Evolutionary conservation across 1,140 invertebrate genomes (phyloP).

Genomic region (Lordiphosa mommai): DNA sequence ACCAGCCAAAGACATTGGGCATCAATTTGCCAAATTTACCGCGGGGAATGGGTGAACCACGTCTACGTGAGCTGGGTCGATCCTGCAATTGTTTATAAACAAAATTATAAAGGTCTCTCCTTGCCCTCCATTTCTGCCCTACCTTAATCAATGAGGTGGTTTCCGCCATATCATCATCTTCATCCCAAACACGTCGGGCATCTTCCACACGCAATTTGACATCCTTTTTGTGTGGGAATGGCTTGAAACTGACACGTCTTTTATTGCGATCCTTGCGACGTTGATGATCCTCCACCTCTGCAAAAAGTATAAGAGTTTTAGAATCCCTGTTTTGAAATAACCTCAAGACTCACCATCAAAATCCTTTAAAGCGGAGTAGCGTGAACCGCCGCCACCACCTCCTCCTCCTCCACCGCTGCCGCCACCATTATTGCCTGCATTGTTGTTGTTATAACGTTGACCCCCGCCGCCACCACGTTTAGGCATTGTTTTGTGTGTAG

Average conservation of each 20-base stretch:
- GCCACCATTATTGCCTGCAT: slow-evolving; percentile 34
- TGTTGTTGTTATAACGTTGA: slow-evolving; percentile 54
- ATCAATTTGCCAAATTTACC: slow-evolving; percentile 69
- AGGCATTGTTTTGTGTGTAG: slow-evolving; percentile 56
- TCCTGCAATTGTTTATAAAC: no score
- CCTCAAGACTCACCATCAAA: slow-evolving; percentile 42
- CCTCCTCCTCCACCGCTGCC: slow-evolving; percentile 10
- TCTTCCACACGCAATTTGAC: slow-evolving; percentile 57
- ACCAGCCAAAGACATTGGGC: slow-evolving; percentile 65
- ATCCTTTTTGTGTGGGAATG: slow-evolving; percentile 48
- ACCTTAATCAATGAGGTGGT: slow-evolving; percentile 48
- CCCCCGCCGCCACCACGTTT: slow-evolving; percentile 55
- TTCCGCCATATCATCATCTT: slow-evolving; percentile 71
- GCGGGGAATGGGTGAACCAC: slow-evolving; percentile 50
- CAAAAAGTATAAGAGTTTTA: neutral
- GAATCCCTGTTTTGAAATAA: neutral
- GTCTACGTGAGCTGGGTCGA: slow-evolving; percentile 41
- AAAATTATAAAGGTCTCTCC: no score
- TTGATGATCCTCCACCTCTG: slow-evolving; percentile 49
- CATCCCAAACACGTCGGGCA: slow-evolving; percentile 63
- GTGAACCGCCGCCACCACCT: slow-evolving; percentile 37
- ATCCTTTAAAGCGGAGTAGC: slow-evolving; percentile 54
- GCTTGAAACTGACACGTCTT: slow-evolving; percentile 73
- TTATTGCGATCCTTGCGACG: slow-evolving; percentile 64
- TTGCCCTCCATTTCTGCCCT: neutral